Base-by-base conservation (phyloP, 1,140 invertebrate species). In the Anadara kagoshimensis region DNA sequence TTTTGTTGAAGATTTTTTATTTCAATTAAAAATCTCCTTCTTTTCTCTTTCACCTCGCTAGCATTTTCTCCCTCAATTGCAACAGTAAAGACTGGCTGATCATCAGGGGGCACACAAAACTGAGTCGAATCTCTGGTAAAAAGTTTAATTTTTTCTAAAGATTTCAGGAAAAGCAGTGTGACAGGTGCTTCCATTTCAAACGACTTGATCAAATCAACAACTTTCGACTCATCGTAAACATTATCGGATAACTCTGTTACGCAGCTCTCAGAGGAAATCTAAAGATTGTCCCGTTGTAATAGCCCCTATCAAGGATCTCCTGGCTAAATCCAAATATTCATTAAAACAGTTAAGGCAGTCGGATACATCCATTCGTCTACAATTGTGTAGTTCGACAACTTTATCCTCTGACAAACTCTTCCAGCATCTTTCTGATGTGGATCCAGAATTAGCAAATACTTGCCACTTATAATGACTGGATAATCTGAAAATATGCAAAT, bases 381-480 rank as follows among this genome's bases (percentile, higher is more conserved):
- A 44, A 66, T 36, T 54, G 36, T 62, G 5, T 61, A 62, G 16
- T 22, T 61, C 14, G 49, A 8, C 5, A 64, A 26, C 36, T 69
- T 59, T 70, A 78, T 56, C 43, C 26, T 67, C 41, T 62, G 63
- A 44, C 64, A 75, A 1, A 75, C 73, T 49, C 54, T 62, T n/a
- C 51, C 66, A 0, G 61, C 41, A 18, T 73, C 54, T 47, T 65
- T 65, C 22, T 62, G 59, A 51, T 85, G 78, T 0, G 85, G 84
- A 61, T 86, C 81, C 26, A 87, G 76, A 20, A 85, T 69, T 12
- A 77, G 70, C 14, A 85, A 22, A 18, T 76, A 68, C 43, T 81
- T 54, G 18, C 85, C 85, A 71, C 82, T 84, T 0, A 87, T 49
- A 12, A 86, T 78, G 51, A 76, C 69, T 43, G 83, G 82, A 26